These are phyloP conservation scores for Synanthedon myopaeformis DNA, from an alignment of 2,888 invertebrate species.

Conservation along the genomic window DNA sequence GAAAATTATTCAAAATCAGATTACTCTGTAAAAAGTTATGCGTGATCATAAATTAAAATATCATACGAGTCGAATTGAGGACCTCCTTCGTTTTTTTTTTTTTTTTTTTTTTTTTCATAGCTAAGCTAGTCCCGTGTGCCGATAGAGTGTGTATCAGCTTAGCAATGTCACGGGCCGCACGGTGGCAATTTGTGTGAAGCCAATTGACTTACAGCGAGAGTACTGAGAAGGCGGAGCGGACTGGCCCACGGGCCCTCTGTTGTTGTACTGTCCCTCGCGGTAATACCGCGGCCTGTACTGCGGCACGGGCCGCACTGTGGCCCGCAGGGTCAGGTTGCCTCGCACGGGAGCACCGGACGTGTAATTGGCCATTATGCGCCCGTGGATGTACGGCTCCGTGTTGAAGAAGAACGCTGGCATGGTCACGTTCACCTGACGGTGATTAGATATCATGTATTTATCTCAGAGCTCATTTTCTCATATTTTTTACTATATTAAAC, in stretches of 20 bases:
- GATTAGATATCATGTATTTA: not conserved
- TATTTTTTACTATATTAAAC: no score
- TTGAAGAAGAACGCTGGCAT: slow-evolving; percentile 96
- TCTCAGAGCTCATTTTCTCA: not conserved
- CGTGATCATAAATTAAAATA: no score
- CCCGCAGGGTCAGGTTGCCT: slow-evolving; percentile 89
- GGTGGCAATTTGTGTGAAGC: no score
- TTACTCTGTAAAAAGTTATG: no score
- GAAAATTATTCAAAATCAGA: no score
- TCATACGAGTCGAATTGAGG: no score
- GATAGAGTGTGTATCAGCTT: no score
- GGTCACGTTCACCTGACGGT: slow-evolving; percentile 84
- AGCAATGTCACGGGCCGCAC: no score
- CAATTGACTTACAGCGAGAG: slow-evolving; percentile 33
- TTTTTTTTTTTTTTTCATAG: no score
- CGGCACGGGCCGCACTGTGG: slow-evolving; percentile 79
- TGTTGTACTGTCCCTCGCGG: slow-evolving; percentile 61
- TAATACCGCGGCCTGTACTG: slow-evolving; percentile 63
- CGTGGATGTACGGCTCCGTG: slow-evolving; percentile 85
- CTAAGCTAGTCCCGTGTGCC: no score
- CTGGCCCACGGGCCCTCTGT: slow-evolving; percentile 48
- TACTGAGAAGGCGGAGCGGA: slow-evolving; percentile 36
- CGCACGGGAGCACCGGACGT: slow-evolving; percentile 92
- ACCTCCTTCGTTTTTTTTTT: no score
- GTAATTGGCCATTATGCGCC: slow-evolving; percentile 93